Conservation (phyloP, 2,113 vertebrate species). For the Syrrhaptes paradoxus region DNA sequence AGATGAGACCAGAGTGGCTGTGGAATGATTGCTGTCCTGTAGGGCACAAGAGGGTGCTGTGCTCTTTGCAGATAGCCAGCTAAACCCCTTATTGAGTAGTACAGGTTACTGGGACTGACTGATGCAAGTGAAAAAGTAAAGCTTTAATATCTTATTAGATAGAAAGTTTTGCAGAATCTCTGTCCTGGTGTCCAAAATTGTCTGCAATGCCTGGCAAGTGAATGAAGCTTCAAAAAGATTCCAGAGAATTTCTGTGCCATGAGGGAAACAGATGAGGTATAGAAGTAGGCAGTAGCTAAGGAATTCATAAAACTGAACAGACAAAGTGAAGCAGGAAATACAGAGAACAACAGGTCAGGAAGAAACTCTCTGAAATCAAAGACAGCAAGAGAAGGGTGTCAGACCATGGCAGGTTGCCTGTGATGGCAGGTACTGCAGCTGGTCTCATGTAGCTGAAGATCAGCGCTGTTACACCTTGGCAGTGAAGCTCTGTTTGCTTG, state of each 20-base stretch:
- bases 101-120: not conserved
- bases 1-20: not conserved
- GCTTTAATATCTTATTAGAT: not conserved
- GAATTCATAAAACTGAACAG: not conserved
- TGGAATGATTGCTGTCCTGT: not conserved
- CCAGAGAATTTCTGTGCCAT: not conserved
- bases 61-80: not conserved
- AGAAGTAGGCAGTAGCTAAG: not conserved
- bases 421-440: not conserved
- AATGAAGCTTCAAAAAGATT: not conserved
- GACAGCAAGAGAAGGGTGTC: not conserved
- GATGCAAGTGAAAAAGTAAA: not conserved
- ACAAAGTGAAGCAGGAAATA: not conserved
- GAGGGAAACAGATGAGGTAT: not conserved
- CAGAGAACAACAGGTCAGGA: not conserved
- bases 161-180: not conserved
- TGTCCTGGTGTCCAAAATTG: not conserved
- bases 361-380: not conserved
- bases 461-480: not conserved
- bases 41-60: slow-evolving; percentile 65
- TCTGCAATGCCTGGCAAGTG: not conserved
- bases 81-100: too few species aligned
- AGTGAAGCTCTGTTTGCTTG: not conserved
- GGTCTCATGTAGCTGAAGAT: not conserved
- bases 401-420: not conserved